Base-by-base conservation (phyloP, 2,797 vertebrate genomes). In the Tarsius wallacei region DNA sequence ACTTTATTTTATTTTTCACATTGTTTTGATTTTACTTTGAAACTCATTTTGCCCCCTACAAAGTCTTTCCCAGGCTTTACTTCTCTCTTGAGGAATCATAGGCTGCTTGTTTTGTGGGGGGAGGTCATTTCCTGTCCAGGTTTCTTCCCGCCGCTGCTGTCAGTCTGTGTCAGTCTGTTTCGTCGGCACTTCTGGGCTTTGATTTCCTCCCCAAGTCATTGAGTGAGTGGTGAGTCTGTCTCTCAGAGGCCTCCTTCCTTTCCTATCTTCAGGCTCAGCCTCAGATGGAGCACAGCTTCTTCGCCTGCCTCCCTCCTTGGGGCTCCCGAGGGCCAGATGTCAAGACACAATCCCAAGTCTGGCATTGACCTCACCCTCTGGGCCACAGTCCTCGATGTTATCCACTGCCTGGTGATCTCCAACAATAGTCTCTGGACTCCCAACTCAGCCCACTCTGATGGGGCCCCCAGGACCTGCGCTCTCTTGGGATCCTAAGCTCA, bases 231-330 rank as follows among this genome's bases (percentile, higher is more conserved):
- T 0, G 0, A 42, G 26, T 2, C 0, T 4, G 64, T 31, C 5
- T 33, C 14, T 0, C 6, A 22, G 36, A 3, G 9, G 33, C 19
- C 26, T 51, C 36, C 31, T 17, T 2, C 22, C 36, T 66, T 5
- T 6, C 36, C 77, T 9, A 0, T 76, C 28, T 36, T 28, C 26
- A 21, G 26, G 17, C 51, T 9, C 19, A 26, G 28, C 63, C 49
- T 76, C 49, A 13, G 53, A 24, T 8, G 53, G 55, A 1, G 0
- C 0, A 0, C 3, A 33, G 33, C 1, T 21, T 51, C 42, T 9
- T 13, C 9, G 0, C 42, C 17, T 24, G n/a, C 12, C 26, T 12
- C 7, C 14, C 0, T 21, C 4, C 87, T 11, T 6, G 0, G 0
- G 6, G 53, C 31, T 24, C 13, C 51, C 47, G 7, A 77, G 74